Percentiles rank a stretch among this genome's conserved stretches.
Conservation (phyloP, 2,888 invertebrate species). For the Chymomyza fuscimana region DNA sequence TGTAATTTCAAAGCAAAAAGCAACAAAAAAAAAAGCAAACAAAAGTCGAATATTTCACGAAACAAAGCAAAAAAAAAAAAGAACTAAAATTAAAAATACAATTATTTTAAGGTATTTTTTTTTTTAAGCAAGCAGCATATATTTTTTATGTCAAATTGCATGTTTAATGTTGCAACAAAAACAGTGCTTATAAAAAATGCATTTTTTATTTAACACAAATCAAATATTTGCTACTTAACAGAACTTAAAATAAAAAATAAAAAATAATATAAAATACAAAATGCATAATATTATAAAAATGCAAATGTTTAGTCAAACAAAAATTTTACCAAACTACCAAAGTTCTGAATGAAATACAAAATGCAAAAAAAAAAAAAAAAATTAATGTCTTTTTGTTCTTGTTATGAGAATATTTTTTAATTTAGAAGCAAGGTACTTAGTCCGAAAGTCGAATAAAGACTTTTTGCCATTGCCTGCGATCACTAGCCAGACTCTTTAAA, state of each 20-base stretch:
- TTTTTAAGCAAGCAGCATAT: background rate
- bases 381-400: background rate
- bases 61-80: background rate
- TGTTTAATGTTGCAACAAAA: background rate
- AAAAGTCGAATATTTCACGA: background rate
- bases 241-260: background rate
- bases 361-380: conserved; percentile 2
- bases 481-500: background rate
- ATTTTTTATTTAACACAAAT: background rate
- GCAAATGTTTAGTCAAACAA: background rate
- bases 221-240: background rate
- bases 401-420: background rate
- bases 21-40: conserved; percentile 3
- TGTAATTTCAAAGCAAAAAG: background rate
- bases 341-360: conserved; percentile 6
- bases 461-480: background rate
- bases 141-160: background rate
- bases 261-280: background rate
- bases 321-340: conserved; percentile 3
- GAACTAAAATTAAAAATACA: background rate
- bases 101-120: background rate
- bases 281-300: background rate
- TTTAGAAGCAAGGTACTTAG: no score
- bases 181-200: background rate
- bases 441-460: background rate